Conservation (phyloP, 53 echinoderm and acorn worm species). For the Henricia sp. region DNA sequence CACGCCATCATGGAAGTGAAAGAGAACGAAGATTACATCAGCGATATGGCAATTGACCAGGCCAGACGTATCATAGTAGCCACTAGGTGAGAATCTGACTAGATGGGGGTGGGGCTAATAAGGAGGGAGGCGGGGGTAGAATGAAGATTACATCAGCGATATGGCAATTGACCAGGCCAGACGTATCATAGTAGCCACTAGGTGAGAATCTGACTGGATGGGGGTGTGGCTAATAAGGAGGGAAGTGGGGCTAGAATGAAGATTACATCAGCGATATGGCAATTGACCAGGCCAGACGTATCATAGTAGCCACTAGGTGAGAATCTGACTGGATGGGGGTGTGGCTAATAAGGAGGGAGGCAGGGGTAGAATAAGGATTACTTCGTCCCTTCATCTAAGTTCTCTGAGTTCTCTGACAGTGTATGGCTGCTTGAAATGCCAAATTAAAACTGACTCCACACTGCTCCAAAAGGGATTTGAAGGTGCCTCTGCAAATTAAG, state of each 20-base stretch:
- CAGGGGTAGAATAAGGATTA: slow-evolving; percentile 98
- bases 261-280: slow-evolving; percentile 95
- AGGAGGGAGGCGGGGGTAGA: too few relatives aligned
- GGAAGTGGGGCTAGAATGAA: too few relatives aligned
- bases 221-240: too few relatives aligned
- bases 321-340: background rate
- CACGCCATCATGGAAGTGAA: slow-evolving; percentile 85
- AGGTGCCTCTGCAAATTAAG: too few relatives aligned
- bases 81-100: slow-evolving; percentile 70
- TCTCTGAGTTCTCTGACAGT: too few relatives aligned
- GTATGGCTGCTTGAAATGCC: too few relatives aligned
- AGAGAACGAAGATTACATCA: slow-evolving; percentile 96
- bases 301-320: slow-evolving; percentile 92
- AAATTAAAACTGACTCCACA: too few relatives aligned
- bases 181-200: slow-evolving; percentile 87
- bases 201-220: slow-evolving; percentile 56
- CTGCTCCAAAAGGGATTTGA: too few relatives aligned
- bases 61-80: slow-evolving; percentile 83
- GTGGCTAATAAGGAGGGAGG: too few relatives aligned
- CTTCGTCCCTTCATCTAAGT: too few relatives aligned
- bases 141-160: slow-evolving; percentile 97
- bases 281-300: slow-evolving; percentile 80
- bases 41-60: slow-evolving; percentile 86
- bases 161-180: slow-evolving; percentile 81
- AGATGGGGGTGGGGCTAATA: too few relatives aligned